These are phyloP conservation scores for Lucilia cuprina DNA, from an alignment of 1,140 invertebrate genomes.

Conservation along the genomic window DNA sequence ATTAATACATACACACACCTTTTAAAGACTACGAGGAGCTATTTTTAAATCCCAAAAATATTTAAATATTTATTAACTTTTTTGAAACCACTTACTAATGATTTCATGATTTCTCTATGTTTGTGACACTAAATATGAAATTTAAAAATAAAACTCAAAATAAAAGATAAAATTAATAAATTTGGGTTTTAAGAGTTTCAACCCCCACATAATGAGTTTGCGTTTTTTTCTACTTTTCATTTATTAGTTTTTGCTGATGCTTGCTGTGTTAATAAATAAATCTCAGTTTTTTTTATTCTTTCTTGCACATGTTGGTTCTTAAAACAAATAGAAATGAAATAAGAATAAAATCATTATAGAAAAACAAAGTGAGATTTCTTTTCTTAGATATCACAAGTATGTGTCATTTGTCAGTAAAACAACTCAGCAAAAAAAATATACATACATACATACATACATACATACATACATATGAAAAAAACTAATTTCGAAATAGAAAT, in stretches of 20 bases:
- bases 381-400: not conserved
- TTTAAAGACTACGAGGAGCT: not conserved
- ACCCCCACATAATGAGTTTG: not conserved
- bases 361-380: not conserved
- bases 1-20: not conserved
- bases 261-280: slow-evolving; percentile 3
- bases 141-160: not conserved
- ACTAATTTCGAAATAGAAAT: not conserved
- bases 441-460: too few relatives aligned
- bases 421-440: not conserved
- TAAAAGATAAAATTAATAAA: not conserved
- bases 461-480: not conserved
- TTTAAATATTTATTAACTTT: not conserved
- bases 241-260: not conserved
- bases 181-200: not conserved
- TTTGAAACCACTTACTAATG: not conserved
- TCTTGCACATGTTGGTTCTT: not conserved
- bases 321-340: not conserved
- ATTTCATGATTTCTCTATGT: not conserved
- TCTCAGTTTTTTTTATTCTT: not conserved
- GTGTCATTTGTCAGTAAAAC: not conserved
- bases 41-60: not conserved
- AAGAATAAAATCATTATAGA: not conserved
- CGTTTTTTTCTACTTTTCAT: not conserved
- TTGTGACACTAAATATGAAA: not conserved